These are phyloP conservation scores for Pterophyllum scalare DNA, from an alignment of 2,113 vertebrate genomes.

Conservation along the genomic window DNA sequence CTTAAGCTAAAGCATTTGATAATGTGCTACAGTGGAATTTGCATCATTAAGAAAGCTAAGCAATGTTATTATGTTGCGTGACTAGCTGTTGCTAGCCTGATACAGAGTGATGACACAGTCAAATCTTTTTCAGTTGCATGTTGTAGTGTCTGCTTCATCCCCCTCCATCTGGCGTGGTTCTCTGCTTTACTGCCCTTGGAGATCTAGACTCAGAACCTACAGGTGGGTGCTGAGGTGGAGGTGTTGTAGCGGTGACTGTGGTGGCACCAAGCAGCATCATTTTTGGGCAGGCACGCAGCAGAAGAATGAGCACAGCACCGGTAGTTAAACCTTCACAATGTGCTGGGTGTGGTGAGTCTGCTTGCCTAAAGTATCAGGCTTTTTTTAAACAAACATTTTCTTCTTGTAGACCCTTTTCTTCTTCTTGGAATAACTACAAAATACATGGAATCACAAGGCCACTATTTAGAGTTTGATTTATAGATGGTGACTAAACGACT, in stretches of 20 bases:
- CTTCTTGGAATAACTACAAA: background rate
- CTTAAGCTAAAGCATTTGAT: background rate
- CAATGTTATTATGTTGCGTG: background rate
- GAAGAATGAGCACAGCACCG: background rate
- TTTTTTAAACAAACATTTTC: background rate
- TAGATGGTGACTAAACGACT: background rate
- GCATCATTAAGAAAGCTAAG: background rate
- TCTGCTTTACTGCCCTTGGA: background rate
- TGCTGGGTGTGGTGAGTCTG: background rate
- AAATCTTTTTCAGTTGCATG: background rate
- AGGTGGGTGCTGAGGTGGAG: background rate
- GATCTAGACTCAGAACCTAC: background rate
- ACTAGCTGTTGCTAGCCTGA: background rate
- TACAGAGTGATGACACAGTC: background rate
- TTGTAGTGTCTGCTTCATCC: background rate
- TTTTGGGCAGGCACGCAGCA: background rate
- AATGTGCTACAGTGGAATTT: background rate
- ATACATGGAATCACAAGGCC: background rate
- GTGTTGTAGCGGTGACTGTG: background rate
- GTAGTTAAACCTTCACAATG: background rate
- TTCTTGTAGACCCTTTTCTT: background rate
- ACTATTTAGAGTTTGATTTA: constrained; percentile 15
- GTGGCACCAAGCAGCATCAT: background rate
- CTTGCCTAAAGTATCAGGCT: background rate
- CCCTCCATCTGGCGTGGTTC: background rate